Evolutionary conservation across 2,113 vertebrate genomes (phyloP).

Genomic region (Lipotes vexillifer): DNA sequence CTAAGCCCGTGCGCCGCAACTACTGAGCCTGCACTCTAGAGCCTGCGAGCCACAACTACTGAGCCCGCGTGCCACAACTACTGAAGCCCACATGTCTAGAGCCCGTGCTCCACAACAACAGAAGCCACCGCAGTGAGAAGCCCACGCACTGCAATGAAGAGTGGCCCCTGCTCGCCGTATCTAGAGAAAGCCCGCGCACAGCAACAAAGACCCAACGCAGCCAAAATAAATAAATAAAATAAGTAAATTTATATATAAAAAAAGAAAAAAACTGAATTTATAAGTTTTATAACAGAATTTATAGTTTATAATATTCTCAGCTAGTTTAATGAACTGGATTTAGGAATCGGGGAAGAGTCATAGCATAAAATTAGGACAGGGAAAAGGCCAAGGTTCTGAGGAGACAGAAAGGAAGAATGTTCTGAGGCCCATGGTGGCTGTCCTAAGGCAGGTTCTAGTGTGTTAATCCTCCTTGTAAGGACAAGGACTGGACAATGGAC

Average conservation of each 20-base stretch:
- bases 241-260: no score
- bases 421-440: background rate
- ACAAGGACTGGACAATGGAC: background rate
- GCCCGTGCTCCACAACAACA: no score
- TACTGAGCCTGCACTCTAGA: no score
- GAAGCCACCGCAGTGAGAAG: no score
- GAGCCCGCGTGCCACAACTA: no score
- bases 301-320: background rate
- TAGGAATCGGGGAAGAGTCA: background rate
- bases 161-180: no score
- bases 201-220: no score
- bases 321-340: background rate
- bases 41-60: fast-evolving
- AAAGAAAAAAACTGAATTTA: background rate
- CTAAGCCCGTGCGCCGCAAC: no score
- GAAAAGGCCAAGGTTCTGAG: background rate
- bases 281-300: background rate
- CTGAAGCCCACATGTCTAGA: no score
- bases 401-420: background rate
- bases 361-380: background rate
- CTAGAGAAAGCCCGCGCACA: no score
- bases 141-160: no score
- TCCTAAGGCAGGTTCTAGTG: background rate
- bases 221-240: no score
- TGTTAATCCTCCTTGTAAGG: background rate